These are phyloP conservation scores for Epirrhoe alternata DNA, from an alignment of 2,888 invertebrate species.

Conservation along the genomic window DNA sequence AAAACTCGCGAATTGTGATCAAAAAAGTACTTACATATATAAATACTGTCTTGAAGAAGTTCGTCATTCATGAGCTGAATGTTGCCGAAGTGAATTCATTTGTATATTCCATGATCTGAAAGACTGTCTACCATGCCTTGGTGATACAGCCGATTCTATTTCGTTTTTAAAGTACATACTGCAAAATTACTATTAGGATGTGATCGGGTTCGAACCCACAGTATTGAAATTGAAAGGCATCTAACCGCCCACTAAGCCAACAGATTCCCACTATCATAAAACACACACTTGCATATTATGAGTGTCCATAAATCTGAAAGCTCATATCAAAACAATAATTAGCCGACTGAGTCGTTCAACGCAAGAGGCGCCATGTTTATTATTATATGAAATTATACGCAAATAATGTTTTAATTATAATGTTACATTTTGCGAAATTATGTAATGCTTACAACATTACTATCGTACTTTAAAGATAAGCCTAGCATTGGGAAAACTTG, in stretches of 20 bases:
- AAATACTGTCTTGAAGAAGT: too few relatives aligned
- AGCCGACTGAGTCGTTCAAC: slow-evolving; percentile 60
- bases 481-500: too few relatives aligned
- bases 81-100: too few relatives aligned
- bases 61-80: too few relatives aligned
- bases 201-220: neutral
- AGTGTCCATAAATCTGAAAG: slow-evolving; percentile 52
- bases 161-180: too few relatives aligned
- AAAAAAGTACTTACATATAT: too few relatives aligned
- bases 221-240: neutral
- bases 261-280: slow-evolving; percentile 10
- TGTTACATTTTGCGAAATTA: slow-evolving; percentile 21
- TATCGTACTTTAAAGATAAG: too few relatives aligned
- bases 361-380: slow-evolving; percentile 69
- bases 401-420: slow-evolving; percentile 35
- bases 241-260: neutral
- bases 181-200: neutral
- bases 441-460: neutral
- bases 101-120: too few relatives aligned
- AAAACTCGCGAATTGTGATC: too few relatives aligned
- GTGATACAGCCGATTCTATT: too few relatives aligned
- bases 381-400: slow-evolving; percentile 43
- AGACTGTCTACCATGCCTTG: too few relatives aligned
- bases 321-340: slow-evolving; percentile 65
- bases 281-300: slow-evolving; percentile 30